Base-by-base conservation (phyloP, 2,888 invertebrate genomes). In the Tromatobia lineatoria region DNA sequence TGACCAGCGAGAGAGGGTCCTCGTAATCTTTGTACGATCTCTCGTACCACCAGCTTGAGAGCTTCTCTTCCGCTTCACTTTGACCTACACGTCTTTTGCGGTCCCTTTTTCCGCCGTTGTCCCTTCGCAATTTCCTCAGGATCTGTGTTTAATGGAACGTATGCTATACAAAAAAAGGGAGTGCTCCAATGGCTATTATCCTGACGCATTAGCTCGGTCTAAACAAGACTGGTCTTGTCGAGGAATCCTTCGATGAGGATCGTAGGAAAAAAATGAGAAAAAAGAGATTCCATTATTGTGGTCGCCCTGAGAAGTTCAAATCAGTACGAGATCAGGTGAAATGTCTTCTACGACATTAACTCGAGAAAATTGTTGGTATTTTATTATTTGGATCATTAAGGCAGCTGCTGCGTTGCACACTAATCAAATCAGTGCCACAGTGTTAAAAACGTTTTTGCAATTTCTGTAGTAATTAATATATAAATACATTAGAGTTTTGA, bases 121-220 rank as follows among this genome's bases (percentile, higher is more conserved):
- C 4, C 42, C 69, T 47, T 61, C 45, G 59, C 34, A 59, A 69
- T 61, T 77, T 69, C 59, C 54, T 57, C n/a, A 18, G 67, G 57
- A 54, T 57, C 57, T 67, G 76, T 57, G 29, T 66, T 69, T 70
- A 77, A 77, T 77, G 77, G 69, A 77, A 77, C 77, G 47, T 69
- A 50, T 34, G 38, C 38, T 69, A 61, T 38, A 57, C 45, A 10
- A 18, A 29, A 59, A 61, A 77, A 76, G 45, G 15, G 29, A 54
- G 50, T 61, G 7, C 34, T 69, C 34, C 34, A 4, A 45, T 29
- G 69, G 47, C 23, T 34, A 61, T 70, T 38, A 52, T 29, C 23
- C 45, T 7, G 29, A n/a, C 25, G 69, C 59, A 69, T 69, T 59
- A 69, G 34, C 15, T 73, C n/a, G 20, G 25, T 54, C 29, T 29